phyloP scores from a whole-genome alignment of 1,140 invertebrate species.

The Caerostris darwini region DNA sequence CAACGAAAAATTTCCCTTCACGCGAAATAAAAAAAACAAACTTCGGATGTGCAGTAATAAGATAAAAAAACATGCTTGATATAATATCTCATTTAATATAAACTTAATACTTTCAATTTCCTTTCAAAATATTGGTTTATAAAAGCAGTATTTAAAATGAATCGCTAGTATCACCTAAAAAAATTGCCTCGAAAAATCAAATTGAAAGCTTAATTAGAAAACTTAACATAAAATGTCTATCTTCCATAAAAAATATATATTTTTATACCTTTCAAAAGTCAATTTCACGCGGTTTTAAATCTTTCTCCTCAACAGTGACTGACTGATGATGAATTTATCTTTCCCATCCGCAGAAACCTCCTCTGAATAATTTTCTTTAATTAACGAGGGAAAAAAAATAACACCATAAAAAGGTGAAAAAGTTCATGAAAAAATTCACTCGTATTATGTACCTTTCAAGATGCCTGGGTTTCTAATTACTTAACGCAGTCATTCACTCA shows the following conservation, averaged over 20 bases:
- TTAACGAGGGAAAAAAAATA: background rate
- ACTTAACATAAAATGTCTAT: background rate
- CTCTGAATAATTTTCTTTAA: slow-evolving; percentile 22
- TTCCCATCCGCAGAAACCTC: slow-evolving; percentile 15
- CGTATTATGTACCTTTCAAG: slow-evolving; percentile 12
- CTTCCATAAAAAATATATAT: background rate
- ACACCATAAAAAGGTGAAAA: background rate
- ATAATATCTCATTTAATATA: too few relatives aligned
- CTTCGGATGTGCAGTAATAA: too few relatives aligned
- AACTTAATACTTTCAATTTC: too few relatives aligned
- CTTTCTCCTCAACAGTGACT: background rate
- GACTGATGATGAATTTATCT: slow-evolving; percentile 8
- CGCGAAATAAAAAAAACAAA: too few relatives aligned
- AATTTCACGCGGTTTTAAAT: slow-evolving; percentile 21
- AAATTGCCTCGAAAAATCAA: background rate
- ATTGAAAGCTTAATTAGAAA: slow-evolving; percentile 15
- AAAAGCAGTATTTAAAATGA: too few relatives aligned
- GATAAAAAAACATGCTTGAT: too few relatives aligned
- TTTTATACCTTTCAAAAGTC: background rate
- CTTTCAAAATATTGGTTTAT: too few relatives aligned
- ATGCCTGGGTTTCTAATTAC: slow-evolving; percentile 28
- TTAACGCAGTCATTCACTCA: background rate
- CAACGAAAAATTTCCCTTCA: too few relatives aligned
- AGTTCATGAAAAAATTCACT: background rate
- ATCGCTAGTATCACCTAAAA: background rate